Base-by-base conservation (phyloP, 37 sponge, comb jelly and placozoan genomes). In the Cliona cf. orientalis region DNA sequence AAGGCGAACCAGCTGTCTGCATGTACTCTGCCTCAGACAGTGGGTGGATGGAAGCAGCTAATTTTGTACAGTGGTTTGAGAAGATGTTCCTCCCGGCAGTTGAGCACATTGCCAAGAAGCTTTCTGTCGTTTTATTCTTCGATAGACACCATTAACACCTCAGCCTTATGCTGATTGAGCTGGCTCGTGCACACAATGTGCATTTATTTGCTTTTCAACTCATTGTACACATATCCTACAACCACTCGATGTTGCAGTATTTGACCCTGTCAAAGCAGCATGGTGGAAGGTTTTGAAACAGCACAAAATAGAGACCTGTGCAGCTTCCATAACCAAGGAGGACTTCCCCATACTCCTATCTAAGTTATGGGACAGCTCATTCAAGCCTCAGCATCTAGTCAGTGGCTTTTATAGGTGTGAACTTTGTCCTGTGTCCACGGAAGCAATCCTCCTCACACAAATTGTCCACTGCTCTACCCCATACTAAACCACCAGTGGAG, bases 41-140 rank as follows among this genome's bases (percentile, higher is more conserved):
- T 36, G 79, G 90, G n/a, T 89, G 90, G 90, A 83, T 89, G 84
- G 90, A 89, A 46, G 25, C 23, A 2, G 74, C 57, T 0, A 83
- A 84, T 33, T 89, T 83, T 56, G 5, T 79, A 22, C n/a, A 53
- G 25, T 89, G 90, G 90, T 89, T 89, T 26, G 21, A 41, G 41
- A 77, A 83, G 46, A 1, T 61, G 25, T 89, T 89, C 60, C 23
- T 78, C 21, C 80, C 80, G 21, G 80, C 80, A 44, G 79, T 78
- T 0, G 32, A 72, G 26, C 43, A 63, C 6, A 22, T 63, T 0
- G 45, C 35, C 7, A 0, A 17, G 5, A 60, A 58, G 4, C 66
- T 49, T 19, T 74, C 80, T 44, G 84, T 83, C 39, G 80, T 89
- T 36, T 69, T 89, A 11, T 75, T 89, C 62, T 61, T 89, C 72